phyloP scores from a whole-genome alignment of 2,888 invertebrate genomes.

The Patella depressa region DNA sequence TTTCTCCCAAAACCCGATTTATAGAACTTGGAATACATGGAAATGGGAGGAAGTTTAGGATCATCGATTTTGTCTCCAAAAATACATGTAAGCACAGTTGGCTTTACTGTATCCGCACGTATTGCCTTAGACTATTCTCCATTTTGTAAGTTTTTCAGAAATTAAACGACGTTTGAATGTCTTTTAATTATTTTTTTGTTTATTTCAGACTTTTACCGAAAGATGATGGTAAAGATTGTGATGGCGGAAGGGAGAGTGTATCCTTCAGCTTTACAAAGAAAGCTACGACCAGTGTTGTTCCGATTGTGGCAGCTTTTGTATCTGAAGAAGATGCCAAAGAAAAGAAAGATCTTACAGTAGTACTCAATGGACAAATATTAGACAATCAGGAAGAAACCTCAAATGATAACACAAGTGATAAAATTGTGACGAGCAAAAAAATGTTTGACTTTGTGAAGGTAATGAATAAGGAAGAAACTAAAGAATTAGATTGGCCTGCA shows the following conservation, averaged over 20 bases:
- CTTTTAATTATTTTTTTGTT: too few species aligned
- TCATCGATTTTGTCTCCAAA: too few species aligned
- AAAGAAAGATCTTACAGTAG: neutral
- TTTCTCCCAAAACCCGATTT: too few species aligned
- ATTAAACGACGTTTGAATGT: too few species aligned
- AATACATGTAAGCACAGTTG: too few species aligned
- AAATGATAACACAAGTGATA: neutral
- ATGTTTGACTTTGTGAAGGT: conserved; percentile 51
- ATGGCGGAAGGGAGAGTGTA: neutral
- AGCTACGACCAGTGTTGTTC: neutral
- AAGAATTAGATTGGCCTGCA: conserved; percentile 65
- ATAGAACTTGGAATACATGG: too few species aligned
- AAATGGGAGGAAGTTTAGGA: too few species aligned
- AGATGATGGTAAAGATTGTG: neutral
- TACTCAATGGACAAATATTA: neutral
- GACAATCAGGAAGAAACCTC: neutral
- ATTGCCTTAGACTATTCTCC: too few species aligned
- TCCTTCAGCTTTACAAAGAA: neutral
- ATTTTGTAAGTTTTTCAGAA: too few species aligned
- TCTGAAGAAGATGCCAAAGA: neutral
- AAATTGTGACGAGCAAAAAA: neutral
- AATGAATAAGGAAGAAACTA: conserved; percentile 57
- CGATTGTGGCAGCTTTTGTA: neutral
- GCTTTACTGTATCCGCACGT: too few species aligned
- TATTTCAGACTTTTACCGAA: neutral